phyloP scores from a whole-genome alignment of 1,140 invertebrate species.

The Pogonomyrmex californicus region DNA sequence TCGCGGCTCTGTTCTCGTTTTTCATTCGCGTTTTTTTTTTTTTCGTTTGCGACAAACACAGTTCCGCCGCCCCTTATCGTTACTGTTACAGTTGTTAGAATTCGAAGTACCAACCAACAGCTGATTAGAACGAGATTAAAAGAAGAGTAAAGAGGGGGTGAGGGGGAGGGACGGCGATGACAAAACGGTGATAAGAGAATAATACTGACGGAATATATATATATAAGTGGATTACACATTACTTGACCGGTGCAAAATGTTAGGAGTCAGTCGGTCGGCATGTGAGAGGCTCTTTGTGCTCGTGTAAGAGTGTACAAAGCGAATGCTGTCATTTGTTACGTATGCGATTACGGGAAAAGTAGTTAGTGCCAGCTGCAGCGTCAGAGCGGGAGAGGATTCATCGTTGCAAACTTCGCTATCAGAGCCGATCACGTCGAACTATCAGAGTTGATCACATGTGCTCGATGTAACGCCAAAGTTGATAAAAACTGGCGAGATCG shows the following conservation, averaged over 20 bases:
- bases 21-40: not conserved
- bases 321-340: constrained; percentile 68
- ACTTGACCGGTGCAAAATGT: constrained; percentile 60
- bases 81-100: constrained; percentile 66
- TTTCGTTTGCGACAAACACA: constrained; percentile 84
- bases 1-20: not conserved
- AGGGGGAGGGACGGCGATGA: constrained; percentile 4
- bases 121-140: constrained; percentile 68
- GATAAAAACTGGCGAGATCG: not conserved
- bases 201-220: constrained; percentile 61
- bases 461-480: constrained; percentile 9
- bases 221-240: constrained; percentile 64
- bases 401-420: constrained; percentile 36
- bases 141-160: constrained; percentile 13
- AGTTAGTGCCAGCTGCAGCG: constrained; percentile 74
- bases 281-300: constrained; percentile 67
- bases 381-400: constrained; percentile 23
- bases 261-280: constrained; percentile 60
- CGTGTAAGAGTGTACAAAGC: constrained; percentile 67
- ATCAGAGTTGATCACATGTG: not conserved
- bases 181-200: constrained; percentile 60
- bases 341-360: constrained; percentile 71
- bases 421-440: not conserved
- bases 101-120: constrained; percentile 66
- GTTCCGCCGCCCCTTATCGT: constrained; percentile 75